Base-by-base conservation (phyloP, 2,797 vertebrate genomes). In the Miichthys miiuy region DNA sequence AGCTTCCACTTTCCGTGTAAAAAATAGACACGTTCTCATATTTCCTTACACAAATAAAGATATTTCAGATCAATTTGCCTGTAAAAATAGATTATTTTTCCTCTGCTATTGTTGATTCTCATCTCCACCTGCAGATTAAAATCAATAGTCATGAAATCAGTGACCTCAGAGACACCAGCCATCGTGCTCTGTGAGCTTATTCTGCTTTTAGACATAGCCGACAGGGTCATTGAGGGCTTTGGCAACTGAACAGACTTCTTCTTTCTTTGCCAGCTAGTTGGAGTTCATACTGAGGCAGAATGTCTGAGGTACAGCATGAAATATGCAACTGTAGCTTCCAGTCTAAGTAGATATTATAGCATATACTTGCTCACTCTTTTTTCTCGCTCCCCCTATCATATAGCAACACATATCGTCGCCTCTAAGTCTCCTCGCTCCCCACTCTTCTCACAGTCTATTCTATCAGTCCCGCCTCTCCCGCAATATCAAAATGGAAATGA, bases 401-500 rank as follows among this genome's bases (percentile, higher is more conserved):
- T 48, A 56, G 51, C 20, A 34, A 54, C 74, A 79, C 68, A 82
- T 72, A 79, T 72, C 56, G n/a, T 69, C 46, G 4, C 61, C 68
- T 75, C 23, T 54, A 70, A 68, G 46, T 73, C 80, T 82, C 21
- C 21, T 52, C 44, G 47, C 60, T 61, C 48, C 67, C 76, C 72
- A 42, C 66, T 83, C 56, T 60, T 82, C 78, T 79, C 68, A 68
- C 85, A 84, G 75, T 81, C 70, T 73, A 75, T 82, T 84, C 87
- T 64, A 80, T 90, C 82, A 81, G 80, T 83, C 82, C 83, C 41
- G 27, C 75, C 78, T 83, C 68, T 78, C 82, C 82, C 57, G 77
- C 76, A 86, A 84, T 84, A 93, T 93, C 90, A 91, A 87, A 94
- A 94, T 94, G 89, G 91, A 95, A 95, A 94, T 93, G 91, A 93